These are phyloP conservation scores for Callyntrura sp. DNA, from an alignment of 2,888 invertebrate species.

Conservation along the genomic window DNA sequence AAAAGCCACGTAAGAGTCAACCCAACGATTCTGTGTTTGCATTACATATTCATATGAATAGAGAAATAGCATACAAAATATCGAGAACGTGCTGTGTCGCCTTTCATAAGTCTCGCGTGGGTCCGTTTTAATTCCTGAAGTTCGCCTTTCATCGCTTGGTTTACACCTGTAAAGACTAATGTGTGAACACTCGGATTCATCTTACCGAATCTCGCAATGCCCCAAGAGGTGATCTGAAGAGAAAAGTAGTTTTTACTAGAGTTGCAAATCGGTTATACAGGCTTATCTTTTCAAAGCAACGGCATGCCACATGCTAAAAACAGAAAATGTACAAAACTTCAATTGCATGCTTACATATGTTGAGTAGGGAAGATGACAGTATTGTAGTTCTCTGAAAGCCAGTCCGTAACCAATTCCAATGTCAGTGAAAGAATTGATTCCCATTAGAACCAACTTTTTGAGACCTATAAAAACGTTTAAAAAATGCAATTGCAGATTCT, in stretches of 20 bases:
- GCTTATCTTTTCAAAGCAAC: too few species aligned
- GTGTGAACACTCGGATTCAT: slow-evolving; percentile 76
- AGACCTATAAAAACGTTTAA: slow-evolving; percentile 51
- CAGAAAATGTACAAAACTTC: too few species aligned
- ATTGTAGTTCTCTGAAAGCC: slow-evolving; percentile 65
- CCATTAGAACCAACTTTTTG: slow-evolving; percentile 59
- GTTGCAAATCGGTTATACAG: too few species aligned
- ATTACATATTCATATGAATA: neutral
- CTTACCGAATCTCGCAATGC: slow-evolving; percentile 65
- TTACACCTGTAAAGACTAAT: slow-evolving; percentile 60
- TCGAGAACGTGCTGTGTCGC: slow-evolving; percentile 50
- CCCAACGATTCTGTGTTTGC: neutral
- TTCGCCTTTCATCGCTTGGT: slow-evolving; percentile 38
- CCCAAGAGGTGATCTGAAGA: slow-evolving; percentile 77
- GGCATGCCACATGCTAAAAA: too few species aligned
- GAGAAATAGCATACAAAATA: slow-evolving; percentile 51
- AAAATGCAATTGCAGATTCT: neutral
- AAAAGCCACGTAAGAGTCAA: neutral
- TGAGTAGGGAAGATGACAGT: slow-evolving; percentile 73
- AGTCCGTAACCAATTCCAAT: slow-evolving; percentile 77
- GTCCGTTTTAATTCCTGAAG: slow-evolving; percentile 12
- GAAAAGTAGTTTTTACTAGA: neutral
- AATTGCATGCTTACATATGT: slow-evolving; percentile 49
- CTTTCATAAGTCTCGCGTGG: slow-evolving; percentile 43
- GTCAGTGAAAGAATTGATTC: slow-evolving; percentile 70